Base-by-base conservation (phyloP, 2,888 invertebrate genomes). In the Caenorhabditis sp. region DNA sequence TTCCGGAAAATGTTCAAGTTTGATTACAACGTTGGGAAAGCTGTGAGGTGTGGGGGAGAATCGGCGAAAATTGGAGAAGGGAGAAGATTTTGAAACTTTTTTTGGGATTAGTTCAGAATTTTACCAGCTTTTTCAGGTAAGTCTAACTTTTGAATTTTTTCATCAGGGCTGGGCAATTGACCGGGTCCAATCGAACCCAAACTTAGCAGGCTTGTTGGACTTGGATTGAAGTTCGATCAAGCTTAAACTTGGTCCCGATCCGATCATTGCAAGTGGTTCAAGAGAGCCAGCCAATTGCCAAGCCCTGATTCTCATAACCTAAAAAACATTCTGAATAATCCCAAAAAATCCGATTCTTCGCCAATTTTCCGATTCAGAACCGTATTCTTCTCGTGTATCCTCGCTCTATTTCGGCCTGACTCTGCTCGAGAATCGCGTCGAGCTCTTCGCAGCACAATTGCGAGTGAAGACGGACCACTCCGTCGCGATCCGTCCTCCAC, bases 391-490 rank as follows among this genome's bases (percentile, higher is more conserved):
- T 39, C n/a, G 62, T 27, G 30, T 66, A 45, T 32, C 52, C 72
- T 37, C 65, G 56, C 32, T 72, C 73, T 4, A 61, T 48, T 0
- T 52, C 30, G 17, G 50, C 59, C 1, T 66, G 41, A 22, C 78
- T 68, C 24, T 52, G 26, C 15, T 35, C 32, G n/a, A 70, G 52
- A 0, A 72, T 72, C 26, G 71, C 77, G n/a, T 70, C 63, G 37
- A 87, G 53, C 50, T 87, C 86, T 35, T 83, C 79, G 11, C 83
- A 48, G 20, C 85, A 83, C 24, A 87, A 53, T 45, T 87, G 81
- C 22, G 86, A 84, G 52, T 86, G 86, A 20, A 86, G 73, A 20
- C 85, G 82, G 15, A 87, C 84, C 6, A 82, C 80, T 9, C 83
- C 80, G 61, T 86, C 86, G 13, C 61, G 48, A 50, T 86, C 86